Percentiles rank a stretch among this genome's conserved stretches.
These are phyloP conservation scores for Tetragonula clypearis DNA, from an alignment of 1,140 invertebrate species.

Conservation along the genomic window DNA sequence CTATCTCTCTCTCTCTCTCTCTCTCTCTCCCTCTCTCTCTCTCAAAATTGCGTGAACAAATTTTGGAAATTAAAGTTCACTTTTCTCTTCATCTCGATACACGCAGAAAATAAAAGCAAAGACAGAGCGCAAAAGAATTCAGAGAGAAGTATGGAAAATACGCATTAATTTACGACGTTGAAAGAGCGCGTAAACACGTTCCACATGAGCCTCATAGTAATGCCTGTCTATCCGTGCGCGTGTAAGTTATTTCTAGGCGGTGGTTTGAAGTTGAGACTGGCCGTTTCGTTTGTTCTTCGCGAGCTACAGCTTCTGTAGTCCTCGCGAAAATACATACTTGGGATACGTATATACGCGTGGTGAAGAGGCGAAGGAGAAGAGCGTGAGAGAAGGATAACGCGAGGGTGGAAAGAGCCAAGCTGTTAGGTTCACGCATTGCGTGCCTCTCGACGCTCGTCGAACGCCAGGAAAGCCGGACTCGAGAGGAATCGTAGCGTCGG, in stretches of 20 bases:
- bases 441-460: constrained; percentile 18
- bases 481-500: constrained; percentile 37
- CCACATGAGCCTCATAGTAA: constrained; percentile 61
- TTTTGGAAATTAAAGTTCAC: not conserved
- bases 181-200: constrained; percentile 44
- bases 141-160: constrained; percentile 35
- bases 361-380: constrained; percentile 17
- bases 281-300: not conserved
- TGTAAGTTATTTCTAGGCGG: constrained; percentile 65
- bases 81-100: not conserved
- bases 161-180: constrained; percentile 21
- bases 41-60: not conserved
- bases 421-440: constrained; percentile 32
- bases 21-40: constrained; percentile 26
- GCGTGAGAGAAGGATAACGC: constrained; percentile 16
- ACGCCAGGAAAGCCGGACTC: constrained; percentile 31
- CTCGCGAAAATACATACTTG: constrained; percentile 41
- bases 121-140: constrained; percentile 31
- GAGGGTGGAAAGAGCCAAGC: constrained; percentile 22
- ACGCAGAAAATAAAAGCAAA: not conserved
- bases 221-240: constrained; percentile 64
- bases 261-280: constrained; percentile 65
- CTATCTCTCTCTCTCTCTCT: constrained; percentile 46
- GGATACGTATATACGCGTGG: not conserved
- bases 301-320: constrained; percentile 27